Base-by-base conservation (phyloP, 2,113 vertebrate species). In the Harpagus bidentatus region DNA sequence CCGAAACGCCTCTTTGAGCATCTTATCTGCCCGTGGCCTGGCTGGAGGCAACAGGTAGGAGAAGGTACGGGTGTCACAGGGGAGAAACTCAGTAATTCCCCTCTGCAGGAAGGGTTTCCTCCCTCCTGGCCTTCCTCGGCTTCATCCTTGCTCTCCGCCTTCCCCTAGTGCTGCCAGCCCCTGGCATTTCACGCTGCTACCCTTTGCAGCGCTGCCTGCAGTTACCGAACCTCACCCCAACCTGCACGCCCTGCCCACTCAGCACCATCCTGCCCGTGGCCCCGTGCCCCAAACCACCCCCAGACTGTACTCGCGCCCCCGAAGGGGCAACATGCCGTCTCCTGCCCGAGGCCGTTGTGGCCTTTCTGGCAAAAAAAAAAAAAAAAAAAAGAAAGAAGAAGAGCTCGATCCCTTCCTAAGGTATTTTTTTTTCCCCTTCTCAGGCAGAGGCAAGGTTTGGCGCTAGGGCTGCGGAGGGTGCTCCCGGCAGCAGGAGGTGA, bases 271-370 rank as follows among this genome's bases (percentile, higher is more conserved):
- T 76, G 74, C 38, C n/a, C 7, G 2, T 5, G 7, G 22, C 22
- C 22, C 61, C 8, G 4, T 5, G 45, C 29, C 32, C 50, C 4
- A 3, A 65, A 22, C 53, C 0, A 6, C 47, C 48, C 20, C 55
- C 36, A 20, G 40, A 63, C 38, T 10, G 2, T 2, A 6, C 18
- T 40, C 1, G 8, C 10, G 4, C 3, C 8, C 26, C 34, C 58
- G 8, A 16, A 77, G 36, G 11, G 18, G 4, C n/a, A 21, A 32
- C 0, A 0, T 3, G 10, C 59, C 0, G 0, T 14, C 65, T 14
- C 62, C 66, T 10, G 50, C 56, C 52, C 2, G 4, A 45, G 55
- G 23, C 42, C n/a, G 29, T 13, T 18, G 48, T 0, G 19, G 62
- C 80, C 55, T 88, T 85, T 42, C 31, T 0, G 3, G 31, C 0